Conservation (phyloP, 1,140 invertebrate genomes). For the Tribolium madens region DNA sequence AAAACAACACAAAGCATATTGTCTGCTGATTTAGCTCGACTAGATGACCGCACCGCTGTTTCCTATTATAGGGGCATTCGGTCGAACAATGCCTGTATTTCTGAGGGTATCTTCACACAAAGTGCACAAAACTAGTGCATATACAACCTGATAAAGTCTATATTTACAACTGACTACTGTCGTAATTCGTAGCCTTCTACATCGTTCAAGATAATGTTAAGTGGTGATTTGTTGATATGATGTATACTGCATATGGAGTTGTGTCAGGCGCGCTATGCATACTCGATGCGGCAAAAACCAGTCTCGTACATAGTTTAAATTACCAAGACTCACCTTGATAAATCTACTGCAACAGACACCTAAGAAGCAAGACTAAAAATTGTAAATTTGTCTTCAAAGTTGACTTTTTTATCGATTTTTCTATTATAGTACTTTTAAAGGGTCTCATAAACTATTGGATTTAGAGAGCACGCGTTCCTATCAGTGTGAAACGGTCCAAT, state of each 20-base stretch:
- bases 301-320: constrained; percentile 26
- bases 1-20: constrained; percentile 32
- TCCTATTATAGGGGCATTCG: constrained; percentile 23
- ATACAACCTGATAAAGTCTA: constrained; percentile 31
- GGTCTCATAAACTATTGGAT: constrained; percentile 33
- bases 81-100: constrained; percentile 20
- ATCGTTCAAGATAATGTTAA: constrained; percentile 37
- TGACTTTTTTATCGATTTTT: constrained; percentile 3
- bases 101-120: constrained; percentile 33
- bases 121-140: constrained; percentile 29
- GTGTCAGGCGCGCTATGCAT: constrained; percentile 8
- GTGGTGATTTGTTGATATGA: constrained; percentile 37
- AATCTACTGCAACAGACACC: not conserved
- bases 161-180: constrained; percentile 14
- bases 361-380: no score
- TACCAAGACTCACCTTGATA: constrained; percentile 1
- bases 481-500: constrained; percentile 35
- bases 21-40: constrained; percentile 26
- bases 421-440: constrained; percentile 13
- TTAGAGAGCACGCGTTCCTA: constrained; percentile 37
- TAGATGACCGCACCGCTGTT: constrained; percentile 21
- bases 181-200: constrained; percentile 19
- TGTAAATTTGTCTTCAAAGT: constrained; percentile 31
- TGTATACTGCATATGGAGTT: constrained; percentile 2
- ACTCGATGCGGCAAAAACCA: constrained; percentile 32